These are phyloP conservation scores for Coracopsis vasa DNA, from an alignment of 2,113 vertebrate species.

Conservation along the genomic window DNA sequence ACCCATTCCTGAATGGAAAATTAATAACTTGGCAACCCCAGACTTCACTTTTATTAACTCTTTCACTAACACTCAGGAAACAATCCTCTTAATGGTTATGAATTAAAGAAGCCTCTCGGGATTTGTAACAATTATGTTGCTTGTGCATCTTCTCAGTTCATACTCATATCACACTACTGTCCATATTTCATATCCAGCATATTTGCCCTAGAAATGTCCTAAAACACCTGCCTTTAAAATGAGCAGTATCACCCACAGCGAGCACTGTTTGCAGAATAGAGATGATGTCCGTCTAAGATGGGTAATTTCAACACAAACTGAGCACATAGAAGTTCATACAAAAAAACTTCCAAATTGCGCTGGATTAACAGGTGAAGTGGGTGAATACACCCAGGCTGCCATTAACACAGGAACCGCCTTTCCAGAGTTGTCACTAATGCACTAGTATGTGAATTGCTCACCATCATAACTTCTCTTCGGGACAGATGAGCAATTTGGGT, in stretches of 20 bases:
- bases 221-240: background rate
- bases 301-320: background rate
- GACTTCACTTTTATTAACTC: background rate
- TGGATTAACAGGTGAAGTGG: background rate
- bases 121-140: background rate
- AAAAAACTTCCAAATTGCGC: accelerated
- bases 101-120: background rate
- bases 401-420: background rate
- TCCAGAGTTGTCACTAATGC: background rate
- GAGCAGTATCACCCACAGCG: background rate
- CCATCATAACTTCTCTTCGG: background rate
- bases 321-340: background rate
- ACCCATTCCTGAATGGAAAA: slow-evolving; percentile 3
- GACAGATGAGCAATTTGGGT: background rate
- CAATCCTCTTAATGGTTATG: background rate
- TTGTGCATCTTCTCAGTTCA: background rate
- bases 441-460: background rate
- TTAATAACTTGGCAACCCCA: slow-evolving; percentile 2
- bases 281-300: background rate
- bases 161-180: background rate
- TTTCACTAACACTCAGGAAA: background rate
- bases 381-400: background rate
- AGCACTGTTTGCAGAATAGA: background rate
- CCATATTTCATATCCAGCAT: background rate
- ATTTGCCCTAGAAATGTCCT: background rate